Conservation (phyloP, 2,113 vertebrate genomes). For the Calyptomena viridis region DNA sequence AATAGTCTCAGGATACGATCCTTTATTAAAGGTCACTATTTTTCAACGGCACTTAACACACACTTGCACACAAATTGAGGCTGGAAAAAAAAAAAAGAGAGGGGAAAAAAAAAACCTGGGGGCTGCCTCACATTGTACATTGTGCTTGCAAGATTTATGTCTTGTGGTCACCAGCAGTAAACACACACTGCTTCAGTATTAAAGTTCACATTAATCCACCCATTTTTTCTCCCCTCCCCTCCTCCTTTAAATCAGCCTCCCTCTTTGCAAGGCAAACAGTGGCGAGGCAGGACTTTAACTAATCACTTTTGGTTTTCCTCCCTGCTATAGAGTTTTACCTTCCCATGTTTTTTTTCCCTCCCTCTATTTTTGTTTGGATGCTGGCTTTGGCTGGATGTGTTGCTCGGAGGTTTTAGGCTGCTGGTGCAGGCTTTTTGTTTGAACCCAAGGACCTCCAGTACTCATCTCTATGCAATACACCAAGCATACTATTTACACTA, state of each 20-base stretch:
- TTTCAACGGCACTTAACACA: constrained; percentile 89
- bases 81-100: background rate
- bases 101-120: constrained; percentile 2
- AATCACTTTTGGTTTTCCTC: constrained; percentile 53
- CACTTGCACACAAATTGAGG: constrained; percentile 77
- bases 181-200: constrained; percentile 72
- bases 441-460: background rate
- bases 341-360: background rate
- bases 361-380: background rate
- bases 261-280: constrained; percentile 67
- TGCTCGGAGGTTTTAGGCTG: background rate
- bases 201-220: constrained; percentile 73
- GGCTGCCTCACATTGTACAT: constrained; percentile 71
- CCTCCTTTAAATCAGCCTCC: constrained; percentile 58
- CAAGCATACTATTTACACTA: background rate
- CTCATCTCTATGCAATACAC: background rate
- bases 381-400: background rate
- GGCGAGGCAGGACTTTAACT: constrained; percentile 52
- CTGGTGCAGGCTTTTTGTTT: background rate
- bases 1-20: constrained; percentile 90
- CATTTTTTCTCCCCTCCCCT: background rate
- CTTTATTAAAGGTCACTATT: constrained; percentile 97
- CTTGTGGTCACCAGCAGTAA: constrained; percentile 83
- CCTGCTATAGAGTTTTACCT: background rate
- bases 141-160: constrained; percentile 78